Evolutionary conservation across 1,140 invertebrate genomes (phyloP), one percentile per base, ranked within the genome.

Genomic region (Atta cephalotes): DNA sequence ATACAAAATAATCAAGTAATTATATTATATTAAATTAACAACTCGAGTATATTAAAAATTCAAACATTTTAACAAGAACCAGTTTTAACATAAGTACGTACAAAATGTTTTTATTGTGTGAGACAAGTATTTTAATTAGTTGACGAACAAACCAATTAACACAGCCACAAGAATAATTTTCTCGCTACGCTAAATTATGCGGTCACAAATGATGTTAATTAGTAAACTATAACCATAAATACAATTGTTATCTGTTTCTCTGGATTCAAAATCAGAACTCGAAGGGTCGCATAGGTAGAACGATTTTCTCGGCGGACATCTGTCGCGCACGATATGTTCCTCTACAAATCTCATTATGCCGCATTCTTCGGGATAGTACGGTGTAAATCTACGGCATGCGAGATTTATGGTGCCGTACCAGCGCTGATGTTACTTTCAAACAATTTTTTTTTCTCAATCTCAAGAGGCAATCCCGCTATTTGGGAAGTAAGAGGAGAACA

Each of bases 331-430:
- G 65, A 49, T 58, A 21, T 35, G 0, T 18, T 72, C 28, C 56
- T 74, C 70, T 51, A 70, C 18, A 84, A 76, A 76, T 84, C 80
- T 76, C 80, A 84, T 84, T 62, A 76, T 49, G 35, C 39, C 80
- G 53, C 80, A 84, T 84, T 74, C 80, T 76, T 51, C 80, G 80
- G 14, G 58, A 35, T 49, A 16, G 56, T 25, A 35, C 7, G 70
- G 28, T 6, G 56, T 76, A 76, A 76, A 84, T 84, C 70, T 25
- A 35, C 28, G 58, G 51, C 58, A 28, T 10, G 49, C 14, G 70
- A 74, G 80, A 84, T 76, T 84, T 76, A 84, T 84, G 68, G 21
- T 49, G 16, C n/a, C 4, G 51, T 60, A 62, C 25, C 45, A 28
- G 28, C 25, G 63, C 35, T 12, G 25, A 18, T 25, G 49, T 31